phyloP scores from a whole-genome alignment of 2,888 invertebrate species.

The Gastracanthus pulcherrimus region DNA sequence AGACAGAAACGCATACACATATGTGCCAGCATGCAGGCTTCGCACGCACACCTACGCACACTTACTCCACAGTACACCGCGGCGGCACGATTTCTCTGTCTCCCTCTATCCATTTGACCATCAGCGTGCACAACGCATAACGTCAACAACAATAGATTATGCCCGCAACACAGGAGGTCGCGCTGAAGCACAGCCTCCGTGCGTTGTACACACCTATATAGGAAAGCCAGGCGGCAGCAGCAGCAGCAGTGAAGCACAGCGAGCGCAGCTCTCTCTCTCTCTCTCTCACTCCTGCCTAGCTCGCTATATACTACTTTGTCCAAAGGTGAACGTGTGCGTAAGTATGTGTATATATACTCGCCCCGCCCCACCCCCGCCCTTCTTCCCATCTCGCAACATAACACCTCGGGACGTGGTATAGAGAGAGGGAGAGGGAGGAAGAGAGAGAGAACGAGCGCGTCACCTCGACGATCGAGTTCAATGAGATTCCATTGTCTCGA shows the following conservation, averaged over 20 bases:
- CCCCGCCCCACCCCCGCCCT: no score
- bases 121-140: slow-evolving; percentile 74
- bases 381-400: no score
- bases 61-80: neutral
- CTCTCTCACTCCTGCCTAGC: no score
- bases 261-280: neutral
- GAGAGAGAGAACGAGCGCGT: slow-evolving; percentile 49
- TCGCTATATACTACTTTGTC: slow-evolving; percentile 63
- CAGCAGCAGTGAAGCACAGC: neutral
- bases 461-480: slow-evolving; percentile 76
- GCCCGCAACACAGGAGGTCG: slow-evolving; percentile 67
- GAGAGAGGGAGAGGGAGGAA: slow-evolving; percentile 34
- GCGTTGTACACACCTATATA: slow-evolving; percentile 64
- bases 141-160: slow-evolving; percentile 77
- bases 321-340: slow-evolving; percentile 31
- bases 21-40: no score
- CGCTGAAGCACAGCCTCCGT: slow-evolving; percentile 5
- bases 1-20: neutral
- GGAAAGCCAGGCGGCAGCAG: slow-evolving; percentile 26
- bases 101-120: slow-evolving; percentile 44
- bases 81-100: slow-evolving; percentile 30
- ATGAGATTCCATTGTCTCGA: slow-evolving; percentile 78
- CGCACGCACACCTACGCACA: no score
- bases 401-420: no score
- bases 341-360: slow-evolving; percentile 18